phyloP scores from a whole-genome alignment of 2,113 vertebrate genomes.

The Cacatua alba region DNA sequence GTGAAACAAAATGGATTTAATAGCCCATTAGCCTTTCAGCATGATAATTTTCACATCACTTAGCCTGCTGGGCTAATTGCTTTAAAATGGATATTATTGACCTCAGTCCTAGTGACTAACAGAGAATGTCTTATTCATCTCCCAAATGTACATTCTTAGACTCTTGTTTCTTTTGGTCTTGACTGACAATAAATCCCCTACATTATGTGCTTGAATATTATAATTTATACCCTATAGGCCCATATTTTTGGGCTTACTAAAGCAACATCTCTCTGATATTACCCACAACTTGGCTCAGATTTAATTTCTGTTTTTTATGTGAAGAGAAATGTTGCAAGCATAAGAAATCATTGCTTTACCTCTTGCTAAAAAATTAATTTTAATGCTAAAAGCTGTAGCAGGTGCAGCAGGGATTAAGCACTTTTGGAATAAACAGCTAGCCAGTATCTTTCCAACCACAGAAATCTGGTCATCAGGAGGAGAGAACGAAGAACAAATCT shows the following conservation, averaged over 20 bases:
- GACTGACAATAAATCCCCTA: neutral
- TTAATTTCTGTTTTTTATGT: neutral
- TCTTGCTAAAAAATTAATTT: constrained; percentile 1
- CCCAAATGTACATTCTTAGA: constrained; percentile 51
- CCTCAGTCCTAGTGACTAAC: constrained; percentile 52
- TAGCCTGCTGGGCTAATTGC: constrained; percentile 60
- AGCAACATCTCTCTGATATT: neutral
- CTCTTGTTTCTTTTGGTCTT: constrained; percentile 43
- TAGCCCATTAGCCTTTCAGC: constrained; percentile 41
- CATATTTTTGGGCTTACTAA: neutral
- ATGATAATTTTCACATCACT: constrained; percentile 43
- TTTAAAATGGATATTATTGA: constrained; percentile 66
- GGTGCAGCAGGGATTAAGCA: constrained; percentile 37
- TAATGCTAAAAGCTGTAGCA: constrained; percentile 9
- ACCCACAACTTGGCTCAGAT: neutral
- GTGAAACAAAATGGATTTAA: constrained; percentile 30
- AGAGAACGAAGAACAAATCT: neutral
- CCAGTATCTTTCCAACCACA: neutral
- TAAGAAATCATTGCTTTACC: neutral
- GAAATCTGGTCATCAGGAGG: neutral
- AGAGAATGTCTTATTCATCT: constrained; percentile 27
- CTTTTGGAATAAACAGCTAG: constrained; percentile 31
- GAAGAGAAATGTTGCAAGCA: neutral
- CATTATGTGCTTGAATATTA: constrained; percentile 39
- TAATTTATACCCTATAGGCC: constrained; percentile 24